A percentile compares a stretch with the other conserved stretches of the same genome.
Evolutionary conservation across 2,113 vertebrate genomes (phyloP).

Genomic region (Physeter macrocephalus): DNA sequence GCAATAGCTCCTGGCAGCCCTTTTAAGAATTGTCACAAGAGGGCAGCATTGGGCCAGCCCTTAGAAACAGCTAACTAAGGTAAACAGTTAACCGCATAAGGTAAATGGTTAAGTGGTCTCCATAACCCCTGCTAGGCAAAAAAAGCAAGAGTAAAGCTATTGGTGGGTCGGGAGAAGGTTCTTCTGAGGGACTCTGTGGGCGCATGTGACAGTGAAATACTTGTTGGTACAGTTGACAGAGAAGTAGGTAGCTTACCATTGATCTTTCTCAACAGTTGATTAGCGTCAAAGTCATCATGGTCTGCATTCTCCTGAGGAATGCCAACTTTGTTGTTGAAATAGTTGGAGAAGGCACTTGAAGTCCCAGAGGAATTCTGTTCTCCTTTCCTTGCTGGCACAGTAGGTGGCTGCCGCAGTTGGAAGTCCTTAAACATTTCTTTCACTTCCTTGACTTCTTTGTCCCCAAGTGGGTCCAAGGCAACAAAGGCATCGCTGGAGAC

Average conservation of each 20-base stretch:
- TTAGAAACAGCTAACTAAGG: background rate
- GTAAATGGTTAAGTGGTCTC: background rate
- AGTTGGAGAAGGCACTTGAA: conserved; percentile 81
- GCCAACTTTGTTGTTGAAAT: conserved; percentile 85
- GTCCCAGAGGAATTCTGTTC: conserved; percentile 76
- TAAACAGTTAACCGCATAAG: background rate
- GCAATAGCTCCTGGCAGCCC: background rate
- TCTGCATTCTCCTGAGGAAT: conserved; percentile 81
- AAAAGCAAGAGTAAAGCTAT: background rate
- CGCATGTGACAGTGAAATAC: background rate
- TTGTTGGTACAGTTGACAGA: background rate
- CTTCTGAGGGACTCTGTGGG: background rate
- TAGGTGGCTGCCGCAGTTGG: conserved; percentile 89
- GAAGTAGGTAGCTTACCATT: conserved; percentile 70
- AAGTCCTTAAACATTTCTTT: conserved; percentile 98
- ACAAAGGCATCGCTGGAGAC: conserved; percentile 89
- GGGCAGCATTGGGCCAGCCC: conserved; percentile 55
- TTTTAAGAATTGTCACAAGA: conserved; percentile 42
- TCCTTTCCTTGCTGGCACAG: conserved; percentile 88
- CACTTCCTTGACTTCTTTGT: conserved; percentile 90
- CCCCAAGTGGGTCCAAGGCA: conserved; percentile 93
- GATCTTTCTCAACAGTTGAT: conserved; percentile 77
- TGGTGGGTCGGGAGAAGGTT: background rate
- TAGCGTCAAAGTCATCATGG: conserved; percentile 83
- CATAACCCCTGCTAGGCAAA: background rate